phyloP scores from a whole-genome alignment of 2,797 vertebrate genomes.

The Varecia variegata region DNA sequence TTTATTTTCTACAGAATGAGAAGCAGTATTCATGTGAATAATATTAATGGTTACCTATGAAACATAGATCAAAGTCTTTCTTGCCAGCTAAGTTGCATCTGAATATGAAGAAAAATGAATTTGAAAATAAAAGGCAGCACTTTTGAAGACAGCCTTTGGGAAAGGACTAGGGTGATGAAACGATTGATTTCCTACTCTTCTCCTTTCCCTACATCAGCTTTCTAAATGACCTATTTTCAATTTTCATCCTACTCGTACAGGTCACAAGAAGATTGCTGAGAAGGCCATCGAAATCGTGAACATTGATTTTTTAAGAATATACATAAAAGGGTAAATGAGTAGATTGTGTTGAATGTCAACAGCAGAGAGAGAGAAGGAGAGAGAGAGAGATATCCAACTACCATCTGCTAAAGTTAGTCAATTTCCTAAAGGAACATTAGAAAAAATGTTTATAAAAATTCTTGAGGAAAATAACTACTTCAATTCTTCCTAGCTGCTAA shows the following conservation, averaged over 20 bases:
- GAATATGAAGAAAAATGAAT: slow-evolving; percentile 44
- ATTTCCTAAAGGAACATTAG: slow-evolving; percentile 14
- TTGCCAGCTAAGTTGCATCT: neutral
- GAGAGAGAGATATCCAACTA: neutral
- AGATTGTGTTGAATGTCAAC: slow-evolving; percentile 16
- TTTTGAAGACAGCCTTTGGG: neutral
- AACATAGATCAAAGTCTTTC: slow-evolving; percentile 18
- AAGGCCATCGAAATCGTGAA: slow-evolving; percentile 46
- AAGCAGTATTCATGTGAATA: neutral
- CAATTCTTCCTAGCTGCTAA: neutral
- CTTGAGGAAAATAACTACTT: neutral
- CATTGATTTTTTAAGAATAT: slow-evolving; percentile 25
- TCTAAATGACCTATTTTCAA: slow-evolving; percentile 18
- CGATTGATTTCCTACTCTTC: neutral
- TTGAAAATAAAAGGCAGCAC: neutral
- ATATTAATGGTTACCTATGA: neutral
- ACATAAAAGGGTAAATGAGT: slow-evolving; percentile 41
- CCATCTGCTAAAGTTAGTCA: neutral
- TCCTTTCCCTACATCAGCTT: neutral
- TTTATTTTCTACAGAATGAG: neutral
- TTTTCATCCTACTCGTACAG: slow-evolving; percentile 21
- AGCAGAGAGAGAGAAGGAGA: neutral
- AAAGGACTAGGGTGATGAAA: neutral
- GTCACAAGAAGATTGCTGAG: slow-evolving; percentile 19
- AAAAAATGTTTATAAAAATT: neutral